Conservation (phyloP, 35 echinoderm and acorn worm genomes). For the Diadema setosum region DNA sequence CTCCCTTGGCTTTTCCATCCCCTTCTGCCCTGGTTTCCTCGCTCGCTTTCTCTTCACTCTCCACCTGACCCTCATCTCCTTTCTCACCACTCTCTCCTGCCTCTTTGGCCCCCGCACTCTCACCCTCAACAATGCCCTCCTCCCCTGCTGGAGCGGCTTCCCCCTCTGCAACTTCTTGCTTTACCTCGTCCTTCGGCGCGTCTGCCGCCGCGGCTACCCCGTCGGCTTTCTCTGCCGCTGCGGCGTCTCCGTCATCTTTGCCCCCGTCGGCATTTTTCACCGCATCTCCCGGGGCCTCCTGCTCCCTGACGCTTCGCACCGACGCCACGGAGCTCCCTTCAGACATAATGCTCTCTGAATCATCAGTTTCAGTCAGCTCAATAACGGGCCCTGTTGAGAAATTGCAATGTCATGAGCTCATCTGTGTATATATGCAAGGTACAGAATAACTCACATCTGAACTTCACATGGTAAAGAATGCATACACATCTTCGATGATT, state of each 20-base stretch:
- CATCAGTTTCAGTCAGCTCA: constrained; percentile 79
- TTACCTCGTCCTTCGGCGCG: neutral
- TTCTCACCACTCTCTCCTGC: neutral
- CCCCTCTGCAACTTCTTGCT: constrained; percentile 12
- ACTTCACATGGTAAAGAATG: no score
- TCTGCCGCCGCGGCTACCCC: neutral
- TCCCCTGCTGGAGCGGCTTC: neutral
- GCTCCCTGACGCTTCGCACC: neutral
- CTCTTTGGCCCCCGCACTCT: neutral
- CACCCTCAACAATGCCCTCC: neutral
- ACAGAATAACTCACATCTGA: no score
- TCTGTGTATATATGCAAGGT: no score
- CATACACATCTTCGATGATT: no score
- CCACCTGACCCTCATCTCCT: constrained; percentile 1
- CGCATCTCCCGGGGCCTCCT: neutral
- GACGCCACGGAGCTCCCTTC: constrained; percentile 27
- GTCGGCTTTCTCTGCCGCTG: constrained; percentile 12
- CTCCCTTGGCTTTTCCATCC: neutral
- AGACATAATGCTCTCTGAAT: constrained; percentile 55
- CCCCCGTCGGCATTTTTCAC: neutral
- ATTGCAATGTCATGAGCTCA: no score
- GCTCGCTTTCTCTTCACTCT: neutral
- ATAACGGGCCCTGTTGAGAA: constrained; percentile 82
- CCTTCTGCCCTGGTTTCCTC: neutral
- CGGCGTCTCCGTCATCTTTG: neutral